These are phyloP conservation scores for Euwallacea similis DNA, from an alignment of 1,140 invertebrate species.

Conservation along the genomic window DNA sequence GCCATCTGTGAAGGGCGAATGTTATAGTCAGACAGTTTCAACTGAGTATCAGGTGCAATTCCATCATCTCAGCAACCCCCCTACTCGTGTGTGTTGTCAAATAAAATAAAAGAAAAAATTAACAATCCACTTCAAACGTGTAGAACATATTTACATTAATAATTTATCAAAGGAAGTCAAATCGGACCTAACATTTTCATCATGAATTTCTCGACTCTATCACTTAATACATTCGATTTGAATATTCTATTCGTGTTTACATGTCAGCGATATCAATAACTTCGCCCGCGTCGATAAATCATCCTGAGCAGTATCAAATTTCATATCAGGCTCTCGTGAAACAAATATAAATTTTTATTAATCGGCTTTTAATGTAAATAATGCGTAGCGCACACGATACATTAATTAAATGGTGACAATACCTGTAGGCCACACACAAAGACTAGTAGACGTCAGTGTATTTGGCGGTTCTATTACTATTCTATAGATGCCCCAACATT, in stretches of 20 bases:
- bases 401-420: constrained; percentile 30
- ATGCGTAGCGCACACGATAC: constrained; percentile 29
- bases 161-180: constrained; percentile 10
- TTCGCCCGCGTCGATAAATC: constrained; percentile 21
- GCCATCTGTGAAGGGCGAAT: too few relatives aligned
- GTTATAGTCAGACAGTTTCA: too few relatives aligned
- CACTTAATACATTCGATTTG: constrained; percentile 21
- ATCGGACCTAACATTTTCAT: constrained; percentile 18
- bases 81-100: too few relatives aligned
- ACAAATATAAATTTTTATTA: constrained; percentile 34
- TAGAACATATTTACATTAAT: constrained; percentile 3
- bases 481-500: constrained; percentile 10
- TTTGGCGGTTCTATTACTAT: constrained; percentile 24
- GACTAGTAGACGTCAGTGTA: constrained; percentile 11
- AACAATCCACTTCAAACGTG: too few relatives aligned
- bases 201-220: constrained; percentile 18
- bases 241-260: constrained; percentile 20
- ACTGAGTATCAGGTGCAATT: too few relatives aligned
- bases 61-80: too few relatives aligned
- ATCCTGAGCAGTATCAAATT: constrained; percentile 21
- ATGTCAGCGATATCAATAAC: constrained; percentile 27
- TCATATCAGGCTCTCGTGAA: constrained; percentile 15
- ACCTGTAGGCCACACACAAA: constrained; percentile 27
- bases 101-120: too few relatives aligned
- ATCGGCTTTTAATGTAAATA: constrained; percentile 33